A percentile compares a stretch with the other conserved stretches of the same genome.
phyloP scores from a whole-genome alignment of 2,888 invertebrate species.

The Lycocerus yunnanus region DNA sequence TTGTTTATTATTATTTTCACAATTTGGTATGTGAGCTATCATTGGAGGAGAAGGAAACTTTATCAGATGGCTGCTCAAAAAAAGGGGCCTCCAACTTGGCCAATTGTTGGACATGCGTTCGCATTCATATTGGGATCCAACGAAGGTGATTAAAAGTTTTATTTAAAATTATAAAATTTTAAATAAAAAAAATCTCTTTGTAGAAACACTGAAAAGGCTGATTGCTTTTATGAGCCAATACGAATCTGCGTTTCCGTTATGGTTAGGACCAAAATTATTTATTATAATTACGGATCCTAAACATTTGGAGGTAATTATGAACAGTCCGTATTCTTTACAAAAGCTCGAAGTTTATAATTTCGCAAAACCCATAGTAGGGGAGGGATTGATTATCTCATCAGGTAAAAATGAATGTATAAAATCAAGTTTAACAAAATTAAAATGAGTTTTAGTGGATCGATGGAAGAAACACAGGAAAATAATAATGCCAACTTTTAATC shows the following conservation, averaged over 20 bases:
- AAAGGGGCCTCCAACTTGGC: conserved; percentile 39
- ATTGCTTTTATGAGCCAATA: neutral
- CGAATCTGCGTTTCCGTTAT: conserved; percentile 9
- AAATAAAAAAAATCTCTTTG: neutral
- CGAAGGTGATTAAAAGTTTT: conserved; percentile 17
- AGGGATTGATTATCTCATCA: conserved; percentile 33
- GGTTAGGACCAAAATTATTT: conserved; percentile 25
- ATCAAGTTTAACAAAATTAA: neutral
- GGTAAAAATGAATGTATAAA: conserved; percentile 15
- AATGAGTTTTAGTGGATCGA: conserved; percentile 38
- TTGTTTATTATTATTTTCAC: conserved; percentile 9
- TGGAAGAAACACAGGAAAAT: conserved; percentile 65
- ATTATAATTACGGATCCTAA: conserved; percentile 23
- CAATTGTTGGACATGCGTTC: conserved; percentile 40
- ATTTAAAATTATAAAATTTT: no score
- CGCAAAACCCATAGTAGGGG: conserved; percentile 21
- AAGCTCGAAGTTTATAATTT: conserved; percentile 32
- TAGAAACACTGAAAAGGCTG: neutral
- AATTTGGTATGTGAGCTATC: conserved; percentile 34
- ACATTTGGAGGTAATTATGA: conserved; percentile 30
- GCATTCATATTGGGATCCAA: conserved; percentile 38
- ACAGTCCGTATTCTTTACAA: conserved; percentile 17
- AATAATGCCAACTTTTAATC: conserved; percentile 69
- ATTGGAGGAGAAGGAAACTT: conserved; percentile 39
- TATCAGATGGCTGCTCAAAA: conserved; percentile 35